Conservation (phyloP, 1,140 invertebrate species). For the Nephila pilipes region DNA sequence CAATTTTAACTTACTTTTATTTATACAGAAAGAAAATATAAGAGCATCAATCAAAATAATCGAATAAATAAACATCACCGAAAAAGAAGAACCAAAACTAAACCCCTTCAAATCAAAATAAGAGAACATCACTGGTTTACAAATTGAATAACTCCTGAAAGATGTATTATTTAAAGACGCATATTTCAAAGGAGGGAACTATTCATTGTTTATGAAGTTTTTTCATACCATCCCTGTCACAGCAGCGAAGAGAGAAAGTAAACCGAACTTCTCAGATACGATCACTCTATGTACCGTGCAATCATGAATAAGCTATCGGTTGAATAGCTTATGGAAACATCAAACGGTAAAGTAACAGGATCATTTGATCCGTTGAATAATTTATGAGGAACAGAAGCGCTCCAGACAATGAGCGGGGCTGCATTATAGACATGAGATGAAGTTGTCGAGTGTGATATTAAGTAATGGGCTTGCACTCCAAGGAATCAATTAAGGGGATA, state of each 20-base stretch:
- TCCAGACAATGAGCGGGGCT: constrained; percentile 6
- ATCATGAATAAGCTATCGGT: constrained; percentile 31
- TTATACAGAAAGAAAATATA: background rate
- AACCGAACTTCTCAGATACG: background rate
- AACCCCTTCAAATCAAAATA: background rate
- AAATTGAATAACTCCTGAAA: background rate
- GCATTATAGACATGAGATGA: constrained; percentile 10
- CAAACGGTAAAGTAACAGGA: constrained; percentile 30
- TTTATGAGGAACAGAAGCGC: background rate
- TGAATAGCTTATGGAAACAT: constrained; percentile 37
- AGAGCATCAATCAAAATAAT: background rate
- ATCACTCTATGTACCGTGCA: constrained; percentile 21
- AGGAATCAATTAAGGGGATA: constrained; percentile 30
- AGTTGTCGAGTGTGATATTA: constrained; percentile 33
- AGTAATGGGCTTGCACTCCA: constrained; percentile 30
- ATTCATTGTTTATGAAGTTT: background rate
- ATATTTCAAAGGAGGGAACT: background rate
- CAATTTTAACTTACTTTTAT: too few relatives aligned
- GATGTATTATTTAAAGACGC: background rate
- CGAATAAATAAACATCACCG: background rate
- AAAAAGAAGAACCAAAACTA: background rate
- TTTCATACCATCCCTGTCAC: background rate
- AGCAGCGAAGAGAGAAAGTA: background rate
- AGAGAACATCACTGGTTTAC: background rate
- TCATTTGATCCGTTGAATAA: constrained; percentile 17